phyloP scores from a whole-genome alignment of 2,888 invertebrate genomes.

The Nomada ruficornis region DNA sequence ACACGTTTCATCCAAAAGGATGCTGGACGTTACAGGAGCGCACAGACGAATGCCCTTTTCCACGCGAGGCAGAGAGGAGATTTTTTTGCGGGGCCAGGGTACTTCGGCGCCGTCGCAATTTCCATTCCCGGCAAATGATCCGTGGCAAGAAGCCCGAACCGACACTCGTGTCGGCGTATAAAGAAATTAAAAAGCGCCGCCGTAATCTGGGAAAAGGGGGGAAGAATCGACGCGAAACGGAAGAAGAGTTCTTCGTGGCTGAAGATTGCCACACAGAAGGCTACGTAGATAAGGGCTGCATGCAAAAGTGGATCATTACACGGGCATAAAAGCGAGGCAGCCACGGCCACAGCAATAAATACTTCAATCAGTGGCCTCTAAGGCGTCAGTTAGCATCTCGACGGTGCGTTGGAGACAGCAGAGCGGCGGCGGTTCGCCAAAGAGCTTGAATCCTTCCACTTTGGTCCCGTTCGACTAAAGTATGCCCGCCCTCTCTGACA shows the following conservation, averaged over 20 bases:
- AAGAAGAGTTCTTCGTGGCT: constrained; percentile 13
- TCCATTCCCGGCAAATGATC: constrained; percentile 54
- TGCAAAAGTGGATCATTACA: constrained; percentile 82
- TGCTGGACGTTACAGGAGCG: not conserved
- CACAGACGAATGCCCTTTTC: not conserved
- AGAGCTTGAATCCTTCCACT: constrained; percentile 76
- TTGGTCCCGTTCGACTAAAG: constrained; percentile 74
- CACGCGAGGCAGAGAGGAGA: constrained; percentile 9
- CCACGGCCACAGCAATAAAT: constrained; percentile 79
- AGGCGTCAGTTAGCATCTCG: constrained; percentile 83
- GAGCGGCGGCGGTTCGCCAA: constrained; percentile 80
- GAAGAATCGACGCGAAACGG: constrained; percentile 16
- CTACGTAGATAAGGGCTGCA: constrained; percentile 67
- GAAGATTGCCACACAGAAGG: constrained; percentile 62
- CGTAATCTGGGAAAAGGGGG: constrained; percentile 38
- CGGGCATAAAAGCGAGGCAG: constrained; percentile 73
- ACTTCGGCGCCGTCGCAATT: constrained; percentile 16
- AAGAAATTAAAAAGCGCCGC: constrained; percentile 40
- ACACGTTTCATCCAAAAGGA: no score
- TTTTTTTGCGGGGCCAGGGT: constrained; percentile 2
- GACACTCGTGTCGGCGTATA: not conserved
- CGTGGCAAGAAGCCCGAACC: constrained; percentile 28
- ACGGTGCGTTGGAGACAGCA: constrained; percentile 76
- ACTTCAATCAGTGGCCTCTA: constrained; percentile 83
- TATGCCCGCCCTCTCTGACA: constrained; percentile 81